phyloP scores from a whole-genome alignment of 2,113 vertebrate species.

The Peromyscus maniculatus region DNA sequence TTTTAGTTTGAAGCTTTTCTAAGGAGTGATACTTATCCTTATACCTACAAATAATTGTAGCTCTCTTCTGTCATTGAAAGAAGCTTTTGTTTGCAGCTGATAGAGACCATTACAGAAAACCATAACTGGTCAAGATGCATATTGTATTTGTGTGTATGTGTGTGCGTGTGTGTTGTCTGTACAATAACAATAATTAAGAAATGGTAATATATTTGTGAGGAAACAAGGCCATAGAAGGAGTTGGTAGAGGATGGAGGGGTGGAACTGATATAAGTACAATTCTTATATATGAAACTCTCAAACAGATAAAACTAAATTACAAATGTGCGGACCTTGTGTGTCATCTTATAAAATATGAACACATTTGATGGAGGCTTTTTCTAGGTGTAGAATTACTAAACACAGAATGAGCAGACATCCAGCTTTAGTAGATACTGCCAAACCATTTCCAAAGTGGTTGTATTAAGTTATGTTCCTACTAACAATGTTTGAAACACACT shows the following conservation, averaged over 20 bases:
- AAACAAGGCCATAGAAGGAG: neutral
- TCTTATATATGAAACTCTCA: neutral
- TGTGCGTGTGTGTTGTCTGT: neutral
- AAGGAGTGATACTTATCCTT: neutral
- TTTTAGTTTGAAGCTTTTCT: conserved; percentile 23
- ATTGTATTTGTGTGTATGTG: neutral
- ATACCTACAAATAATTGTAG: neutral
- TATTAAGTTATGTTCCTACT: neutral
- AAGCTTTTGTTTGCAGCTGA: neutral
- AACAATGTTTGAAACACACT: neutral
- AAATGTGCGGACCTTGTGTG: neutral
- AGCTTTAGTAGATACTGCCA: neutral
- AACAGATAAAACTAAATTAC: neutral
- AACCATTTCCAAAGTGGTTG: neutral
- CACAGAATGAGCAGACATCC: neutral
- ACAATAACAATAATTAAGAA: neutral
- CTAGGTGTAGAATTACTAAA: neutral
- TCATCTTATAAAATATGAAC: neutral
- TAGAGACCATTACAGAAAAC: neutral
- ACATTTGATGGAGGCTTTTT: neutral
- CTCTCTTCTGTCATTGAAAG: neutral
- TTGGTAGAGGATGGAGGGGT: neutral
- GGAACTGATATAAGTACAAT: neutral
- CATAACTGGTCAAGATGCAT: neutral
- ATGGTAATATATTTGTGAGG: neutral